Percentiles rank a stretch among this genome's conserved stretches.
Evolutionary conservation across 2,113 vertebrate genomes (phyloP).

Genomic region (Mirounga angustirostris): DNA sequence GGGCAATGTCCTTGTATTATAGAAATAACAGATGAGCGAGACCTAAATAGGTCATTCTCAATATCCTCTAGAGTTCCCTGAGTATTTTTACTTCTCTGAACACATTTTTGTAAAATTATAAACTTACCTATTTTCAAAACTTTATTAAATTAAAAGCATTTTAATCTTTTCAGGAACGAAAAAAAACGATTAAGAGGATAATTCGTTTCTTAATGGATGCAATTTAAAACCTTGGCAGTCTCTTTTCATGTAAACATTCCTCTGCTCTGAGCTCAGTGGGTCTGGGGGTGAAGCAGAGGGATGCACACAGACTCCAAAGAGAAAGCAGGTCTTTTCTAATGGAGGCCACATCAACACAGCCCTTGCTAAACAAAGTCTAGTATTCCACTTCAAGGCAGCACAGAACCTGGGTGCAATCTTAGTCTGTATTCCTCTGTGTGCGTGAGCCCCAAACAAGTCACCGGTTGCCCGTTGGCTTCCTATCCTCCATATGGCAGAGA

Average conservation of each 20-base stretch:
- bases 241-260: conserved; percentile 69
- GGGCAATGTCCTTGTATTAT: background rate
- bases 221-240: conserved; percentile 77
- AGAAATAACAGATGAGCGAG: background rate
- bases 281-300: background rate
- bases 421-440: background rate
- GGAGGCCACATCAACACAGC: background rate
- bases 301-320: background rate
- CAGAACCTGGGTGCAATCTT: background rate
- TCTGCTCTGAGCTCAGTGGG: conserved; percentile 70
- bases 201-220: conserved; percentile 61
- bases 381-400: background rate
- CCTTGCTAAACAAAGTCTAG: background rate
- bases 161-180: conserved; percentile 64
- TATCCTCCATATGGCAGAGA: background rate
- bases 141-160: conserved; percentile 69
- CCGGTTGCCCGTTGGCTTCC: background rate
- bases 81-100: background rate
- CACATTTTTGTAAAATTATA: conserved; percentile 35
- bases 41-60: background rate
- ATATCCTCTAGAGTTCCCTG: background rate
- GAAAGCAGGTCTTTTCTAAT: background rate
- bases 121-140: conserved; percentile 40
- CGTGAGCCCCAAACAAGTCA: background rate
- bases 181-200: conserved; percentile 44